Conservation (phyloP, 1,140 invertebrate genomes). For the Bemisia tabaci region DNA sequence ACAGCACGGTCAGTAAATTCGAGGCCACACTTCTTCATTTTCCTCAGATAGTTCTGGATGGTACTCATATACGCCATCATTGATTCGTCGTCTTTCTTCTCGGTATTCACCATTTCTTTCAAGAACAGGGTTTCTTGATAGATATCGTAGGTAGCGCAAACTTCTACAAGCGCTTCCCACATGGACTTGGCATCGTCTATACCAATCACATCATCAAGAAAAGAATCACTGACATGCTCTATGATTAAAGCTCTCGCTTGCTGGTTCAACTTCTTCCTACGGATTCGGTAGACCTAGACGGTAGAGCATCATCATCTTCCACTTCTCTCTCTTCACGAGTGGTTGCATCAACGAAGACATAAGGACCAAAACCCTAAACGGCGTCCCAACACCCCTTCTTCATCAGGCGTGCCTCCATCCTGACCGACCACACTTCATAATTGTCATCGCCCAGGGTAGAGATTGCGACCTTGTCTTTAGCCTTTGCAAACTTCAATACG, state of each 20-base stretch:
- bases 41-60: not conserved
- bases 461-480: not conserved
- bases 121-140: not conserved
- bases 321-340: not conserved
- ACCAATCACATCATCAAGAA: not conserved
- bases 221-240: not conserved
- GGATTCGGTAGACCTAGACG: not conserved
- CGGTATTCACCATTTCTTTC: not conserved
- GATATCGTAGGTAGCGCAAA: not conserved
- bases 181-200: not conserved
- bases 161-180: not conserved
- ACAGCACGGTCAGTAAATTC: not conserved
- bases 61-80: not conserved
- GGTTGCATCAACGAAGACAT: not conserved
- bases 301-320: not conserved
- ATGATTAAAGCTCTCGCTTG: not conserved
- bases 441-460: not conserved
- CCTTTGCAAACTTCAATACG: not conserved
- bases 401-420: not conserved
- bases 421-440: not conserved
- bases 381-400: not conserved
- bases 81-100: not conserved
- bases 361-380: not conserved
- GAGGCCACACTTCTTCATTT: not conserved
- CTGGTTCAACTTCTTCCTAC: not conserved